Evolutionary conservation across 1,140 invertebrate species (phyloP).

Genomic region (Drosophila virilis): DNA sequence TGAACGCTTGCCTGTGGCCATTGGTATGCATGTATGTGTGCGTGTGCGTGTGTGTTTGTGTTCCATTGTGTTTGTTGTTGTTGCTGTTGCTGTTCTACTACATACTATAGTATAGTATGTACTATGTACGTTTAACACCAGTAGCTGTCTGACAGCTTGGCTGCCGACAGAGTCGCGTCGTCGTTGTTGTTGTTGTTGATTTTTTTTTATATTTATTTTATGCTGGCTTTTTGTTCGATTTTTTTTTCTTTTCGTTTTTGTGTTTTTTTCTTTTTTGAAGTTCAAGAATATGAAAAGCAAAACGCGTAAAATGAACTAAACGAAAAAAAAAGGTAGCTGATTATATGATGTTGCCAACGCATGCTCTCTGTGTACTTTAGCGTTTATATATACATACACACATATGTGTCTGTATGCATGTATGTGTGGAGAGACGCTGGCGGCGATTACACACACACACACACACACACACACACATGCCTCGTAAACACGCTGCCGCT

Average conservation of each 20-base stretch:
- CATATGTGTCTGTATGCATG: neutral
- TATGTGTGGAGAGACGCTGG: slow-evolving; percentile 8
- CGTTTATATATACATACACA: slow-evolving; percentile 3
- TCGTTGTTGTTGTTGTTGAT: slow-evolving; percentile 31
- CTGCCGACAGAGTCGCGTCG: slow-evolving; percentile 48
- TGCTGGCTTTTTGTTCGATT: slow-evolving; percentile 72
- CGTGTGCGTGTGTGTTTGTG: slow-evolving; percentile 15
- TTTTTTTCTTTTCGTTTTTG: slow-evolving; percentile 31
- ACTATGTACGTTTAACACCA: slow-evolving; percentile 79
- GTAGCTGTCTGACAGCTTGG: slow-evolving; percentile 80
- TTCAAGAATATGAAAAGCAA: slow-evolving; percentile 80
- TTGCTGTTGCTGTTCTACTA: slow-evolving; percentile 41
- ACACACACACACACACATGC: slow-evolving; percentile 14
- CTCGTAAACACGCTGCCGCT: slow-evolving; percentile 29
- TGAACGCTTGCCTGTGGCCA: slow-evolving; percentile 35
- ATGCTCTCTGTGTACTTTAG: slow-evolving; percentile 37
- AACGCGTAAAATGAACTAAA: slow-evolving; percentile 59
- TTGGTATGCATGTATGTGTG: neutral
- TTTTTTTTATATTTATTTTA: slow-evolving; percentile 64
- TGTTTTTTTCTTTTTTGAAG: slow-evolving; percentile 73
- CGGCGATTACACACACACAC: slow-evolving; percentile 26
- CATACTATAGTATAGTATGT: slow-evolving; percentile 31
- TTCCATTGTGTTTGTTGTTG: slow-evolving; percentile 31
- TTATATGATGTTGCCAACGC: slow-evolving; percentile 48
- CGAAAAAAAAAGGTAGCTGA: slow-evolving; percentile 43